Evolutionary conservation across 2,888 invertebrate genomes (phyloP).

Genomic region (Thymelicus lineola): DNA sequence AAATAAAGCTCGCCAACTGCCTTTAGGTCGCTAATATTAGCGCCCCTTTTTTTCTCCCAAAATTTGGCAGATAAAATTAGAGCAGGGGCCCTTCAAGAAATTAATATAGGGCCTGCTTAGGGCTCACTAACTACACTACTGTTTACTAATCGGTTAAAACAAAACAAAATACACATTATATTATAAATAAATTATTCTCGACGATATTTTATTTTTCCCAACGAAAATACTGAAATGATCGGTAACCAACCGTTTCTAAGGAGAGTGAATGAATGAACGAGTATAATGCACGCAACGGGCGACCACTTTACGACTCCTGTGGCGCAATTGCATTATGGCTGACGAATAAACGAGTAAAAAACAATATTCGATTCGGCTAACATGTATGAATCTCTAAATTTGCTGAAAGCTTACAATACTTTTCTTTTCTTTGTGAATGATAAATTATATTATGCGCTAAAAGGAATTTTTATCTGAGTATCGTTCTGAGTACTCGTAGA

Average conservation of each 20-base stretch:
- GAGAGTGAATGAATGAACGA: slow-evolving; percentile 33
- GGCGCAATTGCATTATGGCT: slow-evolving; percentile 29
- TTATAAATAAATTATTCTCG: no score
- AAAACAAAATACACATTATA: no score
- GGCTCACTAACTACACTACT: no score
- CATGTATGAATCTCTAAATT: slow-evolving; percentile 5
- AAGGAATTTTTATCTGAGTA: not conserved
- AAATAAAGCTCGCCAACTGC: no score
- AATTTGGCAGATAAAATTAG: no score
- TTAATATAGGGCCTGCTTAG: not conserved
- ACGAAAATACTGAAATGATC: slow-evolving; percentile 18
- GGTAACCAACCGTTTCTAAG: slow-evolving; percentile 31
- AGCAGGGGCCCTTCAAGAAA: not conserved
- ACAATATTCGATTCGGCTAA: slow-evolving; percentile 20
- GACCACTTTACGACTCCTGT: slow-evolving; percentile 28
- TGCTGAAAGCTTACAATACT: slow-evolving; percentile 1
- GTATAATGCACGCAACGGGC: slow-evolving; percentile 33
- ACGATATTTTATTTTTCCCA: slow-evolving; percentile 13
- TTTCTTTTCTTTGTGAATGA: slow-evolving; percentile 12
- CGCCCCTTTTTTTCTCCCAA: no score
- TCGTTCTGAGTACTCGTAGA: no score
- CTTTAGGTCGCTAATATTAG: no score
- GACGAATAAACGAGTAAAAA: slow-evolving; percentile 26
- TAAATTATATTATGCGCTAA: not conserved
- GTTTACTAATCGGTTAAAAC: no score